Evolutionary conservation across 2,797 vertebrate genomes (phyloP), one percentile per base, ranked within the genome.

Genomic region (Linurgus olivaceus): DNA sequence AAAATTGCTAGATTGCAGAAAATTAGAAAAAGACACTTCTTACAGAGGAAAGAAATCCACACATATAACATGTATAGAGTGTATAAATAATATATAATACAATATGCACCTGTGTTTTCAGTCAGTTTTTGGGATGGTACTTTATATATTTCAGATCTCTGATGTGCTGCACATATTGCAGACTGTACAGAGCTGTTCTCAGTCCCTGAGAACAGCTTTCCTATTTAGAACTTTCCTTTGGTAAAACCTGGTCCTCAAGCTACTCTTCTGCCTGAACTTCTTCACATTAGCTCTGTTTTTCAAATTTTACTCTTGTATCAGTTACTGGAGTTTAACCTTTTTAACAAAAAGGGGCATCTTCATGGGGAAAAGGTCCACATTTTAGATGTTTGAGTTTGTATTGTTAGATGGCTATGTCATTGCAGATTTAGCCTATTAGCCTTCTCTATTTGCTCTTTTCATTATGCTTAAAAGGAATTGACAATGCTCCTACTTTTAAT

Each of bases 61-160:
- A 10, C 26, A 35, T 9, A 11, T 28, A 65, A 38, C 8, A 37
- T 2, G 1, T 13, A 38, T 21, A 17, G 1, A 19, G 4, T 17
- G 7, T 19, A 40, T 23, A 45, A 29, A 45, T 48, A 33, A 24
- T 38, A 58, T 9, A 16, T 47, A 48, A 59, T 17, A 20, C 4
- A 61, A 23, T n/a, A 66, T 5, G 4, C 1, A 26, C 29, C 17
- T 48, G 11, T 33, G 33, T 79, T 93, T 90, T 79, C 40, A 78
- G 19, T 33, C 37, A 72, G 11, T 52, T 17, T 85, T 37, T 82
- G 67, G 13, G 5, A 15, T 33, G 6, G 7, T 68, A 24, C 6
- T 17, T 65, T 52, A 5, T 1, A 2, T 35, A 16, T 76, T 61
- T 73, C 38, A 77, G 20, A 57, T 31, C 10, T 58, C 35, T 50